These are phyloP conservation scores for Drosophila chauvacae DNA, from an alignment of 1,140 invertebrate species.

Conservation along the genomic window DNA sequence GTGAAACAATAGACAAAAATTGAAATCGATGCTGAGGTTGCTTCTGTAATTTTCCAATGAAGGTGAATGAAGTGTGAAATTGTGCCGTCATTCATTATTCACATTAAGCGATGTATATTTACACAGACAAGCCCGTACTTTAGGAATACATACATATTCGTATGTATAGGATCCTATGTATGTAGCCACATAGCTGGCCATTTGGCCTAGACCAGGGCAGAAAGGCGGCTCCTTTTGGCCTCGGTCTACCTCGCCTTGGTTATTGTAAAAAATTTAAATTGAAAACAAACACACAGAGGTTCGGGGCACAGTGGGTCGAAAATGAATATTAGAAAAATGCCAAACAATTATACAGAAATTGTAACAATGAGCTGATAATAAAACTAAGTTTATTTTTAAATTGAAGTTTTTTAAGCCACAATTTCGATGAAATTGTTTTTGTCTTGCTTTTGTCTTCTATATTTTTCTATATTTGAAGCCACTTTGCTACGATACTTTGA, in stretches of 20 bases:
- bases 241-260: conserved; percentile 12
- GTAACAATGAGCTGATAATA: background rate
- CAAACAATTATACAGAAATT: background rate
- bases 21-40: background rate
- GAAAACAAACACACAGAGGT: conserved; percentile 44
- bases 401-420: too few species aligned
- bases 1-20: conserved; percentile 14
- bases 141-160: too few species aligned
- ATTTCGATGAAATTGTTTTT: too few species aligned
- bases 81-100: conserved; percentile 44
- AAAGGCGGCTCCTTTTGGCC: conserved; percentile 15
- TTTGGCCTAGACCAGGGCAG: conserved; percentile 22
- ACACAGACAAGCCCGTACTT: background rate
- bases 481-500: conserved; percentile 19
- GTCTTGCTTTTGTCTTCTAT: background rate
- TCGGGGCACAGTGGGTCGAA: conserved; percentile 5
- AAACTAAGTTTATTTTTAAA: too few species aligned
- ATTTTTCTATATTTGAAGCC: background rate
- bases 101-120: background rate
- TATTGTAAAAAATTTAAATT: conserved; percentile 52
- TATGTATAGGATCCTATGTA: background rate
- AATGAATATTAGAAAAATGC: background rate
- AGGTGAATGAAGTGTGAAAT: conserved; percentile 42
- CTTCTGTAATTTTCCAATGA: conserved; percentile 50
- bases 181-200: conserved; percentile 16